phyloP scores from a whole-genome alignment of 2,113 vertebrate species.

The Phycodurus eques region DNA sequence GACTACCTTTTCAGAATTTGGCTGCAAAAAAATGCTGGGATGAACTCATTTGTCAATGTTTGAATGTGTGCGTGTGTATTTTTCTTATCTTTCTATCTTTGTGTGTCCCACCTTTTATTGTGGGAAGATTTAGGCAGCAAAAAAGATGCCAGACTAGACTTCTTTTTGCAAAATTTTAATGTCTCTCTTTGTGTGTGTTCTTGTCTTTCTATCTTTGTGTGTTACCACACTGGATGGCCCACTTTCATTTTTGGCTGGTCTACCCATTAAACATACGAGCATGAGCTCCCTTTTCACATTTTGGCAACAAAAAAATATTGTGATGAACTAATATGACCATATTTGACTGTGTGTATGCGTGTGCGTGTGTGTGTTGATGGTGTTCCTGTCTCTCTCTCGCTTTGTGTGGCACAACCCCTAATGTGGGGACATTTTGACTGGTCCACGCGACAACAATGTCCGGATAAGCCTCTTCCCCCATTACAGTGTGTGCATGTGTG shows the following conservation, averaged over 20 bases:
- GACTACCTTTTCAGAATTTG: too few species aligned
- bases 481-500: constrained; percentile 10
- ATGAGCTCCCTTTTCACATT: neutral
- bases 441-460: neutral
- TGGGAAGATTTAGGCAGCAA: too few species aligned
- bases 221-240: neutral
- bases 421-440: neutral
- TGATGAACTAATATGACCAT: too few species aligned
- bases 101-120: neutral
- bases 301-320: too few species aligned
- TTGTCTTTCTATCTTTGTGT: neutral
- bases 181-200: too few species aligned
- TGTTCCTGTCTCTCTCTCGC: neutral
- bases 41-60: too few species aligned
- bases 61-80: neutral
- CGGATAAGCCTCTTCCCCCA: neutral
- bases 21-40: too few species aligned
- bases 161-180: too few species aligned
- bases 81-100: neutral
- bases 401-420: neutral
- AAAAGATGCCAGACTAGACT: too few species aligned
- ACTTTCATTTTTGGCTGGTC: neutral
- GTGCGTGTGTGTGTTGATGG: constrained; percentile 16
- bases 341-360: neutral
- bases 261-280: neutral